These are phyloP conservation scores for Pollicipes pollicipes DNA, from an alignment of 1,140 invertebrate genomes.

Conservation along the genomic window DNA sequence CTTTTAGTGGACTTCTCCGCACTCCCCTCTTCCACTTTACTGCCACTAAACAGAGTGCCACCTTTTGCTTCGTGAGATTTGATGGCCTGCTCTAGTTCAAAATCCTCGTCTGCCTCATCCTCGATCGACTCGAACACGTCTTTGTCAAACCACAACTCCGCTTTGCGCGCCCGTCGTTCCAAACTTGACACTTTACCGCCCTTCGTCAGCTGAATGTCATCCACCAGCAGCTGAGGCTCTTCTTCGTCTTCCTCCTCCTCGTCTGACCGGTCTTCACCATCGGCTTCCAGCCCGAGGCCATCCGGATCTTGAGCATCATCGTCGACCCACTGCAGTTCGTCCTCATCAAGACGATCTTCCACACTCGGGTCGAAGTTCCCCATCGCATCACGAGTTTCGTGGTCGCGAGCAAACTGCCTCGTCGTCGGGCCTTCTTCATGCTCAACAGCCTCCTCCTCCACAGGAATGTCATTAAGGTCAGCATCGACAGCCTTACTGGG, in stretches of 20 bases:
- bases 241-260: background rate
- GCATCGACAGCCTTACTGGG: background rate
- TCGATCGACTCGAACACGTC: conserved; percentile 67
- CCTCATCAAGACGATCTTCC: background rate
- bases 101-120: conserved; percentile 63
- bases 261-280: background rate
- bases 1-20: conserved; percentile 13
- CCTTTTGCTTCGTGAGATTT: conserved; percentile 12
- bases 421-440: background rate
- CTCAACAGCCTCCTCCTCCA: background rate
- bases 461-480: background rate
- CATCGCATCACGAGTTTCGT: background rate
- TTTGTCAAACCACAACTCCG: conserved; percentile 19
- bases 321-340: background rate
- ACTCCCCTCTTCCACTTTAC: conserved; percentile 9
- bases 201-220: background rate
- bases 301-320: background rate
- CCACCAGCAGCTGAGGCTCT: background rate
- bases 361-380: background rate
- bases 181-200: background rate
- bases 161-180: background rate
- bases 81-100: conserved; percentile 42
- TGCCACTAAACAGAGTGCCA: background rate
- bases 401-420: background rate
- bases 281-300: background rate